phyloP scores from a whole-genome alignment of 1,140 invertebrate species.

The Cataglyphis hispanica region DNA sequence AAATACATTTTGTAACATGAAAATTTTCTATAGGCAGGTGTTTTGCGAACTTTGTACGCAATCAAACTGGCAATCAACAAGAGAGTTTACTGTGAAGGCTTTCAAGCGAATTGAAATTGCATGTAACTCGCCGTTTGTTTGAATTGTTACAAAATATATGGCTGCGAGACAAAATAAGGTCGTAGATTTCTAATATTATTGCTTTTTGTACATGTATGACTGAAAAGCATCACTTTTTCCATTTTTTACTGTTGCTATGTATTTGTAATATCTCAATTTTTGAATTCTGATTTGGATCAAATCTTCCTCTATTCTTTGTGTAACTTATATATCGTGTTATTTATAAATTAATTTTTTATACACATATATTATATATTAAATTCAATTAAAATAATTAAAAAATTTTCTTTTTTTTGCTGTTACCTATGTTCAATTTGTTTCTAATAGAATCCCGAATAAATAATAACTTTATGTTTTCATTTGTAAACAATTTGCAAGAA shows the following conservation, averaged over 20 bases:
- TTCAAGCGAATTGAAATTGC: constrained; percentile 50
- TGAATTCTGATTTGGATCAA: not conserved
- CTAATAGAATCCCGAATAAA: not conserved
- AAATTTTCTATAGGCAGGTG: constrained; percentile 1
- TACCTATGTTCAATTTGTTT: not conserved
- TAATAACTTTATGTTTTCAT: constrained; percentile 14
- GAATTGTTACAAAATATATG: constrained; percentile 31
- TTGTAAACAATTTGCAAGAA: constrained; percentile 3
- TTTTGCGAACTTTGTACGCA: constrained; percentile 3
- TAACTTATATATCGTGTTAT: too few relatives aligned
- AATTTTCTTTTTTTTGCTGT: not conserved
- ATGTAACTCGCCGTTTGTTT: not conserved
- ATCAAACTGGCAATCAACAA: constrained; percentile 12
- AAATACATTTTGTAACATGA: not conserved
- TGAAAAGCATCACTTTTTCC: not conserved
- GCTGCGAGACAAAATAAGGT: constrained; percentile 30
- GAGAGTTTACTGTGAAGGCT: constrained; percentile 28
- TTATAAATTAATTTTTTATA: not conserved
- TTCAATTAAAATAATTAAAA: not conserved
- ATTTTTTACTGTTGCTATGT: not conserved
- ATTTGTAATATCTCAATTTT: not conserved
- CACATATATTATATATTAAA: not conserved
- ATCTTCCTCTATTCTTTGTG: not conserved
- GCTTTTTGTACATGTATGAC: not conserved
- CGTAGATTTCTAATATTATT: not conserved